Percentiles rank a stretch among this genome's conserved stretches.
phyloP scores from a whole-genome alignment of 2,113 vertebrate genomes.

The Lepus europaeus region DNA sequence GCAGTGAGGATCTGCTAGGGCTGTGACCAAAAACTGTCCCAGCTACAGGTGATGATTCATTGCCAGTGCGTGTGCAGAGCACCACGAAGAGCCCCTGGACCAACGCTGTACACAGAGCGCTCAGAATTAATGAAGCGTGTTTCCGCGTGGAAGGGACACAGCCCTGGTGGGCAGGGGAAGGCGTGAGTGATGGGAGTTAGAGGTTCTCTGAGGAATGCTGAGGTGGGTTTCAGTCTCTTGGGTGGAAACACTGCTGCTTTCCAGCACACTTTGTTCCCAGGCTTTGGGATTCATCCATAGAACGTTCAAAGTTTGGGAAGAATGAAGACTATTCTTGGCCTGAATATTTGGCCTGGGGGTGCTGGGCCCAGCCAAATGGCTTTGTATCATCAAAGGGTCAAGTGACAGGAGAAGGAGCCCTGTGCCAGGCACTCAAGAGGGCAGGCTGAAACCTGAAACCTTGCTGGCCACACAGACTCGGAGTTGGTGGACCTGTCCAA shows the following conservation, averaged over 20 bases:
- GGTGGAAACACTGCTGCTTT: background rate
- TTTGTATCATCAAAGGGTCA: slow-evolving; percentile 19
- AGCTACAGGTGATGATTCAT: background rate
- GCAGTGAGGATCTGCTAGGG: background rate
- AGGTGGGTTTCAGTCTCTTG: background rate
- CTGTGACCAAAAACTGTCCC: background rate
- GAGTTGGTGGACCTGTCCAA: background rate
- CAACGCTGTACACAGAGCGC: background rate
- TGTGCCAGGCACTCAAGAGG: background rate
- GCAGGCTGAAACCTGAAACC: background rate
- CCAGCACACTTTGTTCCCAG: background rate
- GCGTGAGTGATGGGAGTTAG: background rate
- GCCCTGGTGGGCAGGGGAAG: background rate
- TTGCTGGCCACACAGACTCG: background rate
- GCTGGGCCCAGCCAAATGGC: background rate
- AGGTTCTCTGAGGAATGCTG: background rate
- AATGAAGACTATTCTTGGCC: slow-evolving; percentile 68
- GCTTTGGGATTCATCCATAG: slow-evolving; percentile 8
- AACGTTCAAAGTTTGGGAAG: slow-evolving; percentile 37
- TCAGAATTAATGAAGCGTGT: background rate
- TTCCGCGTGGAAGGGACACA: background rate
- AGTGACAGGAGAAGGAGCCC: slow-evolving; percentile 59
- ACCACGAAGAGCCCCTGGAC: background rate
- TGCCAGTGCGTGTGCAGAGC: background rate
- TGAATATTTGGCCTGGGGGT: background rate